Evolutionary conservation across 2,888 invertebrate genomes (phyloP), one percentile per base, ranked within the genome.

Genomic region (Acanthacorydalis orientalis): DNA sequence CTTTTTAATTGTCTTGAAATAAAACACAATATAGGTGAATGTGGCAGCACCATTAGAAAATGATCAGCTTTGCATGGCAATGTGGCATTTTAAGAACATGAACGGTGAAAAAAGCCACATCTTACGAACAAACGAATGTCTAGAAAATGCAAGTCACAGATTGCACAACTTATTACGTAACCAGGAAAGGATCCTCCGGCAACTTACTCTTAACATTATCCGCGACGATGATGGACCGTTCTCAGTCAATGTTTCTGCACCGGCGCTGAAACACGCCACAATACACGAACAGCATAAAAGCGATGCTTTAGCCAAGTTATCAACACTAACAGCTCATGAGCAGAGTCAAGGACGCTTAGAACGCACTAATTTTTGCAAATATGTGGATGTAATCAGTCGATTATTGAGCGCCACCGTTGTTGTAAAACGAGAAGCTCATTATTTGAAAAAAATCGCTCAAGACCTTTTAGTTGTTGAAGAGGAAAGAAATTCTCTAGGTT

Each of bases 401-500:
- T n/a, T 46, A 10, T 40, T 46, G n/a, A 35, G 34, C 4, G 35
- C 40, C 15, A 46, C 46, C 2, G 14, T 46, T 11, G 11, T 35
- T 2, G 32, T 46, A 31, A 46, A 46, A 33, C 46, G 41, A 3
- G 46, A 46, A 15, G 8, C 31, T 7, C 16, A 38, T 9, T 16
- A 15, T 14, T 23, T 46, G 2, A 39, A 46, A 33, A 39, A 4
- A 10, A 34, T 40, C 34, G 8, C 40, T 45, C 56, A 60, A 41
- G 50, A 58, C 14, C 51, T 63, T 11, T 48, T 62, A 15, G 47
- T 55, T 2, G 51, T 61, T 33, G 63, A 63, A 53, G 61, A 63
- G 39, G 61, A 62, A 51, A 50, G 60, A 37, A 62, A 61, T 49
- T 43, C 51, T 16, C 55, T 61, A 52, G 60, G 60, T 59, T n/a